Percentiles rank a stretch among this genome's conserved stretches.
Conservation (phyloP, 2,113 vertebrate genomes). For the Sminthopsis crassicaudata region DNA sequence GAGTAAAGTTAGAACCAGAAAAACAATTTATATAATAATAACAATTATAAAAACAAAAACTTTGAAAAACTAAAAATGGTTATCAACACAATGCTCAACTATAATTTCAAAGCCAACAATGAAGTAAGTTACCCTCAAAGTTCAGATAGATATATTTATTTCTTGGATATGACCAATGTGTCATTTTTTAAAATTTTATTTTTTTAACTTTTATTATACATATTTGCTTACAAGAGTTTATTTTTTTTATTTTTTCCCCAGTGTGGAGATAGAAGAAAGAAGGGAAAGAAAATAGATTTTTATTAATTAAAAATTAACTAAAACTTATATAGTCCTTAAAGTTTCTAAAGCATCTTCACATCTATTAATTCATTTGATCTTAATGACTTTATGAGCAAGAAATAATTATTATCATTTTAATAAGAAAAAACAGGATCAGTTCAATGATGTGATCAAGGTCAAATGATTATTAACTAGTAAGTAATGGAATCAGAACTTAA, state of each 20-base stretch:
- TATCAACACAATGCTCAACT: not conserved
- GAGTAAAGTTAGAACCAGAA: not conserved
- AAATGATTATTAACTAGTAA: slow-evolving; percentile 13
- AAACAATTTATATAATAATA: not conserved
- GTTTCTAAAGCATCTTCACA: not conserved
- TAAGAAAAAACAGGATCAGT: not conserved
- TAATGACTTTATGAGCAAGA: not conserved
- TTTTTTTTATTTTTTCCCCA: not conserved
- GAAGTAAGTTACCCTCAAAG: not conserved
- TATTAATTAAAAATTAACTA: not conserved
- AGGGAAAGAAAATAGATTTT: not conserved
- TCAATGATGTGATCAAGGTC: not conserved
- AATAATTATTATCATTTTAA: not conserved
- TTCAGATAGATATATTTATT: not conserved
- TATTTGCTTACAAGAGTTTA: not conserved
- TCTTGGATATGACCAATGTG: not conserved
- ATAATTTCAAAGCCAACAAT: not conserved
- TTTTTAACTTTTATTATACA: not conserved
- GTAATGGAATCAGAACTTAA: not conserved
- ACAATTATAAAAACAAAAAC: not conserved
- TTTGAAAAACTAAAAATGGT: not conserved
- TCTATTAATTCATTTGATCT: not conserved
- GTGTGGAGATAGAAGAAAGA: not conserved
- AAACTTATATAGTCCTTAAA: not conserved
- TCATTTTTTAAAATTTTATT: not conserved